Percentiles rank a stretch among this genome's conserved stretches.
These are phyloP conservation scores for Hirundo rustica DNA, from an alignment of 2,797 vertebrate genomes.

Conservation along the genomic window DNA sequence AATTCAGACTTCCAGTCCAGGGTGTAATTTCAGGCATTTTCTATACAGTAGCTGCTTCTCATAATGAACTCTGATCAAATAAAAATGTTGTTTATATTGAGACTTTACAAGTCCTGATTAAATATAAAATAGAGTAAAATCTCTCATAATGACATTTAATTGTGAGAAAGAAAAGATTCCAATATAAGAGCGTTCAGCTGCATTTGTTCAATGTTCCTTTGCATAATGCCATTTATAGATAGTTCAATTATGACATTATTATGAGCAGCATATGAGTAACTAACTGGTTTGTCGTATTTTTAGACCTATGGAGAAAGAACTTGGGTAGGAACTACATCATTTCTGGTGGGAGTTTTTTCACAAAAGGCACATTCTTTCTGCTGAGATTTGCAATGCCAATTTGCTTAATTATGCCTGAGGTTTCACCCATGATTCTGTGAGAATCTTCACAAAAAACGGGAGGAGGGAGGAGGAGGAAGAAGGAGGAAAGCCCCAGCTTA, in stretches of 20 bases:
- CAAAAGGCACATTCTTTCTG: constrained; percentile 63
- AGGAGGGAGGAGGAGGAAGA: background rate
- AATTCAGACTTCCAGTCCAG: constrained; percentile 72
- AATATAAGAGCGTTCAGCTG: constrained; percentile 75
- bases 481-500: constrained; percentile 40
- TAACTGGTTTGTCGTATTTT: constrained; percentile 73
- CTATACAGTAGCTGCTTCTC: constrained; percentile 72
- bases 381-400: constrained; percentile 52
- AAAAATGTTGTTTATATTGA: constrained; percentile 79
- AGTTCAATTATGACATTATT: constrained; percentile 78
- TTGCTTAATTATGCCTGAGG: constrained; percentile 63
- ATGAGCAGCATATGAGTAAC: constrained; percentile 74
- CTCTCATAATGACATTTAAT: constrained; percentile 81
- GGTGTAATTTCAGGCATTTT: constrained; percentile 73
- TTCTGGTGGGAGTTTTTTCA: constrained; percentile 59
- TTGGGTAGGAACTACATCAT: constrained; percentile 69
- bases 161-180: constrained; percentile 77
- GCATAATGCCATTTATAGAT: constrained; percentile 78
- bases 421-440: constrained; percentile 49
- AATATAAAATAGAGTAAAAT: constrained; percentile 78
- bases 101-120: constrained; percentile 79
- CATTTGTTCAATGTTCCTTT: constrained; percentile 74
- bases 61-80: constrained; percentile 79
- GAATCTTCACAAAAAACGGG: constrained; percentile 37
- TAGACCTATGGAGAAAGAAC: constrained; percentile 76